Percentiles rank a stretch among this genome's conserved stretches.
These are phyloP conservation scores for Peromyscus melanophrys DNA, from an alignment of 2,797 vertebrate species.

Conservation along the genomic window DNA sequence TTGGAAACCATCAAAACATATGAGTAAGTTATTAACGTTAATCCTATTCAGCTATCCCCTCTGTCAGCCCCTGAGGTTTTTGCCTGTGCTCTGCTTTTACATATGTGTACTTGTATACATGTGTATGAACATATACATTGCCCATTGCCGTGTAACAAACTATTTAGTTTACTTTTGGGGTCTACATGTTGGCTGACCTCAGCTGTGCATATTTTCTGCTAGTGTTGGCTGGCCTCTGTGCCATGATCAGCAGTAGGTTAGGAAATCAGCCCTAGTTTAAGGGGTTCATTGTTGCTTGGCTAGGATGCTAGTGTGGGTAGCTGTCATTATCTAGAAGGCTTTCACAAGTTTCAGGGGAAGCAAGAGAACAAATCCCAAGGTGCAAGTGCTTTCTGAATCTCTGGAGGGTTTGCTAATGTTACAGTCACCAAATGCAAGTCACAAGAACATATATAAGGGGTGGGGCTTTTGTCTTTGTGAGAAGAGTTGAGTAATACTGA, in stretches of 20 bases:
- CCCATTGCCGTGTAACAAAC: conserved; percentile 26
- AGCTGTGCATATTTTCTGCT: conserved; percentile 46
- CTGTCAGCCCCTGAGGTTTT: conserved; percentile 39
- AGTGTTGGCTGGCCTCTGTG: conserved; percentile 24
- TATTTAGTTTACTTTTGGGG: conserved; percentile 35
- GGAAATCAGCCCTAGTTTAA: neutral
- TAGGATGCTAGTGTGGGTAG: neutral
- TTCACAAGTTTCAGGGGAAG: neutral
- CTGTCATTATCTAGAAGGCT: neutral
- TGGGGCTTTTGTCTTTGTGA: conserved; percentile 23
- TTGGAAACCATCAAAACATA: conserved; percentile 27
- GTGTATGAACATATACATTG: neutral
- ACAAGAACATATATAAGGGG: neutral
- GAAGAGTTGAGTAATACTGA: conserved; percentile 23
- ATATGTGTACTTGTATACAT: neutral
- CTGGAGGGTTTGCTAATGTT: conserved; percentile 23
- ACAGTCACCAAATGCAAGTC: conserved; percentile 53
- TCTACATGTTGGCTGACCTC: conserved; percentile 14
- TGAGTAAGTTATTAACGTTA: conserved; percentile 50
- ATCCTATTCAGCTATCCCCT: conserved; percentile 1
- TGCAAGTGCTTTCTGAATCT: neutral
- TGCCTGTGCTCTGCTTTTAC: conserved; percentile 40
- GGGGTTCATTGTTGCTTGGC: neutral
- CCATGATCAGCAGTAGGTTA: neutral
- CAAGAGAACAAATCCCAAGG: neutral